A percentile compares a stretch with the other conserved stretches of the same genome.
These are phyloP conservation scores for Drosophila nr. fundita DNA, from an alignment of 2,888 invertebrate genomes.

Conservation along the genomic window DNA sequence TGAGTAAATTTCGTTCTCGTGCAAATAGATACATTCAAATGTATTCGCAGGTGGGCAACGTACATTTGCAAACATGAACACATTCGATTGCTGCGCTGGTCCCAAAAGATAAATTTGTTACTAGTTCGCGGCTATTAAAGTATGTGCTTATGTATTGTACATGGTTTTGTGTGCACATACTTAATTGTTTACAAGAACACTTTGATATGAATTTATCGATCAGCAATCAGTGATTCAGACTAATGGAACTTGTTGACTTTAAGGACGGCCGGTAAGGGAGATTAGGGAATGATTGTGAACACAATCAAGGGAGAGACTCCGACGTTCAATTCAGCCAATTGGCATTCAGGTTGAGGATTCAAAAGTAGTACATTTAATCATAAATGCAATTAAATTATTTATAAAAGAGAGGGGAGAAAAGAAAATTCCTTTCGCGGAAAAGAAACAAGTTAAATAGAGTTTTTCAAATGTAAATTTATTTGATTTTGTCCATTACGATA, in stretches of 20 bases:
- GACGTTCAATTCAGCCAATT: neutral
- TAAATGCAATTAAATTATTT: neutral
- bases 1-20: constrained; percentile 43
- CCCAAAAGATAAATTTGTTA: constrained; percentile 46
- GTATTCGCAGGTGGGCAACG: constrained; percentile 26
- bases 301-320: neutral
- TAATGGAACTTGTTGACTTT: neutral
- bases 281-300: neutral
- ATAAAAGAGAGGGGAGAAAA: neutral
- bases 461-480: constrained; percentile 78
- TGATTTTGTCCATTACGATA: constrained; percentile 64
- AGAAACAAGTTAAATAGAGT: constrained; percentile 38
- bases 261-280: too few species aligned
- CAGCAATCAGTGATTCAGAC: neutral
- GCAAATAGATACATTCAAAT: constrained; percentile 47
- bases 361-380: neutral
- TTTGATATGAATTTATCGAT: neutral
- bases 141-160: neutral
- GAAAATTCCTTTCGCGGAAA: neutral
- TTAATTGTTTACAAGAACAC: constrained; percentile 1
- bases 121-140: neutral
- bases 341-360: neutral
- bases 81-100: constrained; percentile 16
- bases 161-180: neutral
- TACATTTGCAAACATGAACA: constrained; percentile 1